Conservation (phyloP, 1,140 invertebrate genomes). For the Zaprionus capensis region DNA sequence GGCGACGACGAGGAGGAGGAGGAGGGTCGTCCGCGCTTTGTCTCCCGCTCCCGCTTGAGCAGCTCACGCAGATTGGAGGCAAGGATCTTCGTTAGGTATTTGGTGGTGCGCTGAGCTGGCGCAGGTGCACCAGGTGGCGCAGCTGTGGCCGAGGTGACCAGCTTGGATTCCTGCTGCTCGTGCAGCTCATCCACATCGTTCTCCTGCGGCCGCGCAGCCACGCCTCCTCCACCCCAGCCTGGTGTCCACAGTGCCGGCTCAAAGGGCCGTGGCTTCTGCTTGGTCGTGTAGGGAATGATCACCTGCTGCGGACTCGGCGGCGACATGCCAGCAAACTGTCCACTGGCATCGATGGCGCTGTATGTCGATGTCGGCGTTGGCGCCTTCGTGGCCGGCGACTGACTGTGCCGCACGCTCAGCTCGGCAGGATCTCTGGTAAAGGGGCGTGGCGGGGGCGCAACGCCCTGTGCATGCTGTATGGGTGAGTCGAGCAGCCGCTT, state of each 20-base stretch:
- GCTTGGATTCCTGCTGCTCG: constrained; percentile 84
- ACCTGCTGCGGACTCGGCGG: constrained; percentile 86
- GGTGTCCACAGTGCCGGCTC: constrained; percentile 63
- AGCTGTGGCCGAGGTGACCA: constrained; percentile 73
- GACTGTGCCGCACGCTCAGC: constrained; percentile 56
- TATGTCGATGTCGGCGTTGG: constrained; percentile 80
- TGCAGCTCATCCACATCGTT: constrained; percentile 74
- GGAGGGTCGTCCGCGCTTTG: constrained; percentile 31
- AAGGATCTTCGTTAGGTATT: constrained; percentile 81
- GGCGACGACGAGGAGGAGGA: constrained; percentile 1
- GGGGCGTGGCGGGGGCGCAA: constrained; percentile 52
- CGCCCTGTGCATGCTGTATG: constrained; percentile 58
- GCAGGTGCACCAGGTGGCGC: constrained; percentile 59
- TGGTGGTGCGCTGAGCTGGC: constrained; percentile 59
- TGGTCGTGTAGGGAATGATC: constrained; percentile 90
- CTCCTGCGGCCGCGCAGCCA: constrained; percentile 60
- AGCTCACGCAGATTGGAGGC: constrained; percentile 76
- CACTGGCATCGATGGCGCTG: constrained; percentile 75
- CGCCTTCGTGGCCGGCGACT: constrained; percentile 62
- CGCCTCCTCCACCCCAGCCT: constrained; percentile 29
- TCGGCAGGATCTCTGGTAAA: constrained; percentile 77
- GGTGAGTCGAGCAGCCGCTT: constrained; percentile 78
- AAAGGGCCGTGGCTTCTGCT: constrained; percentile 87
- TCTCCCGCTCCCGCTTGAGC: constrained; percentile 73
- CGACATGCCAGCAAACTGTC: constrained; percentile 76